Evolutionary conservation across 2,797 vertebrate genomes (phyloP).

Genomic region (Streptopelia turtur): DNA sequence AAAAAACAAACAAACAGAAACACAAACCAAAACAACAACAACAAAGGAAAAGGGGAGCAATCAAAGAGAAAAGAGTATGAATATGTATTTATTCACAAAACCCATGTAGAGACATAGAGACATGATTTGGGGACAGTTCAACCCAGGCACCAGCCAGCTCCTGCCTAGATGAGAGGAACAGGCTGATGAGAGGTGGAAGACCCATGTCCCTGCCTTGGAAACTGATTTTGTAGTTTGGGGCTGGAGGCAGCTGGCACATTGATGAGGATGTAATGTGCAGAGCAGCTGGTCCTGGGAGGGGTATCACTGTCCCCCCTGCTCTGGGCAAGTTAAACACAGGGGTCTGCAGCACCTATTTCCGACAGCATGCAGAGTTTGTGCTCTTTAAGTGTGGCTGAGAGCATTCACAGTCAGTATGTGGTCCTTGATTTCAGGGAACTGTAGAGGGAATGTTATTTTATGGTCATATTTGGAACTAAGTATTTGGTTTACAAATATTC

Average conservation of each 20-base stretch:
- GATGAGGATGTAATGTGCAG: fast-evolving
- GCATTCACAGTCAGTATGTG: background rate
- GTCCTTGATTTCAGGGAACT: background rate
- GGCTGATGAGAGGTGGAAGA: background rate
- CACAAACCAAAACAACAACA: background rate
- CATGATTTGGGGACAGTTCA: background rate
- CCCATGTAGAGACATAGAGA: background rate
- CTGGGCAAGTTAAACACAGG: background rate
- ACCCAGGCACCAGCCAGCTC: background rate
- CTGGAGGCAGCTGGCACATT: background rate
- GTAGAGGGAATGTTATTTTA: background rate
- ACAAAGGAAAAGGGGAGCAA: background rate
- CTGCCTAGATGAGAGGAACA: background rate
- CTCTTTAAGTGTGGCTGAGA: background rate
- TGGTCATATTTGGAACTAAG: background rate
- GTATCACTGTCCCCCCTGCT: background rate
- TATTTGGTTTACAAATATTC: background rate
- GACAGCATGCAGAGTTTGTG: background rate
- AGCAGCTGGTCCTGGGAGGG: background rate
- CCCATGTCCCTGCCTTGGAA: background rate
- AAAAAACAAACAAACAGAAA: background rate
- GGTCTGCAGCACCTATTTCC: fast-evolving
- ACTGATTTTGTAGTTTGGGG: background rate
- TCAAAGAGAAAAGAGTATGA: background rate
- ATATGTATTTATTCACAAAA: background rate